Evolutionary conservation across 2,113 vertebrate genomes (phyloP).

Genomic region (Setophaga coronata): DNA sequence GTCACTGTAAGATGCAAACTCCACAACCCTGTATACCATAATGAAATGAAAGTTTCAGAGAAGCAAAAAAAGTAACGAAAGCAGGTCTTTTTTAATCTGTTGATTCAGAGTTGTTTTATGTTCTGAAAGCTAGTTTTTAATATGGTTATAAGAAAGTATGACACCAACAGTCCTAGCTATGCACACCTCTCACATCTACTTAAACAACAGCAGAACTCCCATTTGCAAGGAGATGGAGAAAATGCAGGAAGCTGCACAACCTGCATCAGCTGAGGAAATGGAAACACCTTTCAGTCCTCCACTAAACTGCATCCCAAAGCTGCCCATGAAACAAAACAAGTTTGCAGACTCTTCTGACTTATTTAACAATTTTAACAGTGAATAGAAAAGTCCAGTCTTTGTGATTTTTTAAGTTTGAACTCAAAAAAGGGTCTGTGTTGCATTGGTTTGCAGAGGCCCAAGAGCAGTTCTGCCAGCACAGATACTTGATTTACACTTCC

Average conservation of each 20-base stretch:
- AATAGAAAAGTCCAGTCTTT: not conserved
- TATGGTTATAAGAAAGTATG: not conserved
- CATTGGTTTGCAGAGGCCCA: not conserved
- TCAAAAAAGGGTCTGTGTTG: not conserved
- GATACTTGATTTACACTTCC: not conserved
- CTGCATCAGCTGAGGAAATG: not conserved
- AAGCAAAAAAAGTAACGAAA: not conserved
- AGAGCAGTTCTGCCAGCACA: not conserved
- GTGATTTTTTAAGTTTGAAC: not conserved
- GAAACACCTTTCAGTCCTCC: not conserved
- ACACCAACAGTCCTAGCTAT: not conserved
- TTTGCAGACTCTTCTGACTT: not conserved
- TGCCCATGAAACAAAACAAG: not conserved
- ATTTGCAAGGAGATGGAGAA: not conserved
- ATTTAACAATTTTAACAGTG: not conserved
- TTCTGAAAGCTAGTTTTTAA: not conserved
- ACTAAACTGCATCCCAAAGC: not conserved
- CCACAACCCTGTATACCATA: constrained; percentile 82
- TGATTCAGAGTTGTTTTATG: not conserved
- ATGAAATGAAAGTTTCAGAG: not conserved
- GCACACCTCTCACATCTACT: not conserved
- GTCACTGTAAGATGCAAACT: constrained; percentile 90
- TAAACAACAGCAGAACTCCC: not conserved
- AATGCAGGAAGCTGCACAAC: not conserved
- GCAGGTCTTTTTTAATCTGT: not conserved